phyloP scores from a whole-genome alignment of 2,888 invertebrate genomes.

The Autographa pulchrina region DNA sequence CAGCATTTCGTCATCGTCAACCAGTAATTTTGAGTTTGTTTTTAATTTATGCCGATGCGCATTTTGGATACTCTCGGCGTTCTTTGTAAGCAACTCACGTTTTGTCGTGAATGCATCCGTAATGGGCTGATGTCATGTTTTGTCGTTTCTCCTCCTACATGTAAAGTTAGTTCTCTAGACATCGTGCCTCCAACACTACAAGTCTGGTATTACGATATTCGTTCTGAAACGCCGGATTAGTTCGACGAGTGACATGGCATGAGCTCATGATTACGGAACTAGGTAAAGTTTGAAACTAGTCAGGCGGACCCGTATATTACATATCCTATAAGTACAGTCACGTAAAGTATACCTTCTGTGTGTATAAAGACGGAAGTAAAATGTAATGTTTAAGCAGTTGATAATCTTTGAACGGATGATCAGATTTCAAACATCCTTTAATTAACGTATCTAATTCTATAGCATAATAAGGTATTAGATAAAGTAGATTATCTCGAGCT shows the following conservation, averaged over 20 bases:
- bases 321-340: too few relatives aligned
- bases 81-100: not conserved
- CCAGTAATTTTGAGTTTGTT: not conserved
- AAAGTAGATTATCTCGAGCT: too few relatives aligned
- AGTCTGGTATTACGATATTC: not conserved
- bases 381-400: too few relatives aligned
- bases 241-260: conserved; percentile 1
- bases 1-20: not conserved
- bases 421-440: too few relatives aligned
- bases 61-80: not conserved
- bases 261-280: not conserved
- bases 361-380: too few relatives aligned
- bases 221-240: too few relatives aligned
- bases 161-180: conserved; percentile 1
- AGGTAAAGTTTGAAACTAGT: too few relatives aligned
- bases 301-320: too few relatives aligned
- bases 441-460: too few relatives aligned
- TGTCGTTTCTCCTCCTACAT: not conserved
- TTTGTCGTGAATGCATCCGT: conserved; percentile 2
- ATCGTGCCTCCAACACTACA: not conserved
- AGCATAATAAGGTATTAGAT: too few relatives aligned
- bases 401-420: too few relatives aligned
- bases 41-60: not conserved
- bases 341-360: too few relatives aligned
- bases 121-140: conserved; percentile 5